phyloP scores from a whole-genome alignment of 2,888 invertebrate species.

The Acrobasis repandana region DNA sequence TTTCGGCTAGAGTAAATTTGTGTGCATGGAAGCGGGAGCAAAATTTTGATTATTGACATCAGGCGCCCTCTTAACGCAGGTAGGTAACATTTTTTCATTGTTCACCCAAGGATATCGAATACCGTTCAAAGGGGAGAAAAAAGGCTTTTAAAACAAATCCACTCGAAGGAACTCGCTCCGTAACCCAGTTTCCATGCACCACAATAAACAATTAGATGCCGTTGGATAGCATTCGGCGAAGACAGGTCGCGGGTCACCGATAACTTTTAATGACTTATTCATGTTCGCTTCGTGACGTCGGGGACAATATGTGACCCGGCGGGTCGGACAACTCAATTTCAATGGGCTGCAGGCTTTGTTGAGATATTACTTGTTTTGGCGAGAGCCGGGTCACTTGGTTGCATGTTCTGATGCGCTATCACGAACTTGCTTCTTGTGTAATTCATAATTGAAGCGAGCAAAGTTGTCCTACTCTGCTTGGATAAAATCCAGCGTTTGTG shows the following conservation, averaged over 20 bases:
- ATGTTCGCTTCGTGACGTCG: slow-evolving; percentile 16
- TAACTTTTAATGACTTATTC: slow-evolving; percentile 24
- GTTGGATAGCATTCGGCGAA: not conserved
- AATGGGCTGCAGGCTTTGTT: slow-evolving; percentile 4
- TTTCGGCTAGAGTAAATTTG: too few species aligned
- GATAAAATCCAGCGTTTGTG: too few species aligned
- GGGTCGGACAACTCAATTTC: slow-evolving; percentile 17
- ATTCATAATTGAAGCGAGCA: not conserved
- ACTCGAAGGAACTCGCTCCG: not conserved
- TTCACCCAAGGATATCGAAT: too few species aligned
- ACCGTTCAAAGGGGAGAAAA: too few species aligned
- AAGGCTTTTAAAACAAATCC: not conserved
- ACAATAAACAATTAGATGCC: slow-evolving; percentile 18
- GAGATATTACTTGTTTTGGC: slow-evolving; percentile 12
- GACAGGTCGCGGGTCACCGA: slow-evolving; percentile 15
- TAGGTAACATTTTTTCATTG: too few species aligned
- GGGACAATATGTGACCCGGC: slow-evolving; percentile 26
- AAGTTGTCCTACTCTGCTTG: too few species aligned
- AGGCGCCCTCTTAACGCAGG: too few species aligned
- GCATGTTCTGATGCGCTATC: not conserved
- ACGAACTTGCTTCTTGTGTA: not conserved
- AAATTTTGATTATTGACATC: too few species aligned
- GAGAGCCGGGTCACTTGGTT: not conserved
- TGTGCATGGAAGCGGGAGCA: too few species aligned
- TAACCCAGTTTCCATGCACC: slow-evolving; percentile 12